A percentile compares a stretch with the other conserved stretches of the same genome.
These are phyloP conservation scores for Liasis olivaceus DNA, from an alignment of 2,797 vertebrate genomes.

Conservation along the genomic window DNA sequence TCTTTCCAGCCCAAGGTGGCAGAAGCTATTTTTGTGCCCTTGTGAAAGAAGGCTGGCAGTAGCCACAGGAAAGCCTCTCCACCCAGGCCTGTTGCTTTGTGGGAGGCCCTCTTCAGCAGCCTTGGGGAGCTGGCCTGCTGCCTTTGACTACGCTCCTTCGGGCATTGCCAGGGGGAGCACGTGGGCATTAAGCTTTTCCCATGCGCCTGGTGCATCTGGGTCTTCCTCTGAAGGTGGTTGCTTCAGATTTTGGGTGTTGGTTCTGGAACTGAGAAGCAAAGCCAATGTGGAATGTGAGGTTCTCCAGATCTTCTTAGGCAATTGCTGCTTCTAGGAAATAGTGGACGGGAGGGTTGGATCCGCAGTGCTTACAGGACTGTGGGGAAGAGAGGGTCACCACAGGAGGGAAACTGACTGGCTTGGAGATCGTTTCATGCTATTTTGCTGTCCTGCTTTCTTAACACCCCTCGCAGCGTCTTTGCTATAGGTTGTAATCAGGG, in stretches of 20 bases:
- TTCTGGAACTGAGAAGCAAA: neutral
- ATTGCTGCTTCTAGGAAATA: neutral
- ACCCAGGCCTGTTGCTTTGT: neutral
- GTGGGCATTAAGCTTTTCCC: neutral
- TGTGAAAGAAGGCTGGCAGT: no score
- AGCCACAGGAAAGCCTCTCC: no score
- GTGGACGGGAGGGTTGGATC: neutral
- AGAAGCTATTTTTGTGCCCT: neutral
- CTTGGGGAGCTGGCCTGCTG: neutral
- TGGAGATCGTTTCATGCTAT: rapidly evolving
- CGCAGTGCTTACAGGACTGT: no score
- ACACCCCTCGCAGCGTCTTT: neutral
- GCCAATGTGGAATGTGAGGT: neutral
- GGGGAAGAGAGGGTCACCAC: no score
- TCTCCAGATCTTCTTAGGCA: neutral
- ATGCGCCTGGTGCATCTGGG: neutral
- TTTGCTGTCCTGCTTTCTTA: no score
- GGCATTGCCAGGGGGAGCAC: neutral
- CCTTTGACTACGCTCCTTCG: neutral
- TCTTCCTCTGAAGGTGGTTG: neutral
- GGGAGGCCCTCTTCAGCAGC: neutral
- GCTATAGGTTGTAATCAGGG: neutral
- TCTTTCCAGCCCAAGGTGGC: no score
- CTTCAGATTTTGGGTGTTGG: neutral
- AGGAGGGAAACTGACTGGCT: no score